Conservation (phyloP, 2,888 invertebrate species). For the Cyrtodaria siliqua region DNA sequence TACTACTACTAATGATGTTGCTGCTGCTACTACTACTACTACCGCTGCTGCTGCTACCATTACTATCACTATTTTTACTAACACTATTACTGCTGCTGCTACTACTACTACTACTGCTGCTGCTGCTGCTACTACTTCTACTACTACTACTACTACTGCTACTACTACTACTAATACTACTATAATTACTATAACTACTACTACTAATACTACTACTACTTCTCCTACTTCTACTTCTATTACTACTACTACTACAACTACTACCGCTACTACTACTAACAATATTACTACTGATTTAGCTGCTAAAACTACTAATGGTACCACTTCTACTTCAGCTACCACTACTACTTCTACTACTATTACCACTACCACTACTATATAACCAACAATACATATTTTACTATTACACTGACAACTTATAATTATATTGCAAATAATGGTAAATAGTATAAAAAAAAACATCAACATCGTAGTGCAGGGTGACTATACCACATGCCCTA, state of each 20-base stretch:
- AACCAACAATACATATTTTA: too few relatives aligned
- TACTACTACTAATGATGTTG: slow-evolving; percentile 20
- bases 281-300: slow-evolving; percentile 20
- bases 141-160: slow-evolving; percentile 15
- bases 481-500: too few relatives aligned
- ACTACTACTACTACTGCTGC: slow-evolving; percentile 24
- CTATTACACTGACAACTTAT: too few relatives aligned
- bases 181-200: slow-evolving; percentile 15
- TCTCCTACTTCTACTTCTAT: slow-evolving; percentile 21
- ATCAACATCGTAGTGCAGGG: too few relatives aligned
- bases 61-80: slow-evolving; percentile 19
- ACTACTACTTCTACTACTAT: neutral
- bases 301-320: slow-evolving; percentile 8
- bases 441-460: too few relatives aligned
- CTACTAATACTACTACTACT: slow-evolving; percentile 29
- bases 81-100: slow-evolving; percentile 20
- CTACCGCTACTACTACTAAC: slow-evolving; percentile 28
- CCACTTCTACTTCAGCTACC: neutral
- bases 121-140: slow-evolving; percentile 14
- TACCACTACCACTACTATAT: neutral
- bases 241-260: slow-evolving; percentile 11
- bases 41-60: slow-evolving; percentile 30
- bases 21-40: slow-evolving; percentile 34
- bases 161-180: slow-evolving; percentile 22
- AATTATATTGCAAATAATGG: too few relatives aligned